phyloP scores from a whole-genome alignment of 2,888 invertebrate species.

The Tromatobia lineatoria region DNA sequence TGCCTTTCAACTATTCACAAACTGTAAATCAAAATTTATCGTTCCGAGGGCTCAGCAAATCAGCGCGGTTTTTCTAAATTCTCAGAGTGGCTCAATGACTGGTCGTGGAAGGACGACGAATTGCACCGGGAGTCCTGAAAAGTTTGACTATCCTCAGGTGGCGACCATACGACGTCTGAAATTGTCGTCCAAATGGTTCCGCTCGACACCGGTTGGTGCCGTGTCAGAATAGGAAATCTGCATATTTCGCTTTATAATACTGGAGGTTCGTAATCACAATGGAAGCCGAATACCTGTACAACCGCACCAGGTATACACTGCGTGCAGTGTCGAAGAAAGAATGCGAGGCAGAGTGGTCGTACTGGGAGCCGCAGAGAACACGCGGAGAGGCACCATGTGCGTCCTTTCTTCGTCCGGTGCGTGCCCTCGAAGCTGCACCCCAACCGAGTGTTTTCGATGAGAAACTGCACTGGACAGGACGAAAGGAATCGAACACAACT shows the following conservation, averaged over 20 bases:
- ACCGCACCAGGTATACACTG: slow-evolving; percentile 46
- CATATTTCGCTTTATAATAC: slow-evolving; percentile 71
- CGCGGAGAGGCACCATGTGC: slow-evolving; percentile 39
- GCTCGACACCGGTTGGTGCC: not conserved
- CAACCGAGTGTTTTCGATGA: slow-evolving; percentile 8
- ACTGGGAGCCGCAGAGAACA: slow-evolving; percentile 37
- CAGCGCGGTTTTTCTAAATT: not conserved
- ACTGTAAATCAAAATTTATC: not conserved
- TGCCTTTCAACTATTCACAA: not conserved
- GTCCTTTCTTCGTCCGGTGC: slow-evolving; percentile 53
- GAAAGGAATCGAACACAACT: not conserved
- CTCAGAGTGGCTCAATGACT: slow-evolving; percentile 11
- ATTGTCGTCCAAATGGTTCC: slow-evolving; percentile 1
- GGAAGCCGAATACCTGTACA: slow-evolving; percentile 72
- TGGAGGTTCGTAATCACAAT: slow-evolving; percentile 71
- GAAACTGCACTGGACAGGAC: slow-evolving; percentile 12
- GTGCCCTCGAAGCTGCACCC: slow-evolving; percentile 15
- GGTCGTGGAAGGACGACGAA: slow-evolving; percentile 3
- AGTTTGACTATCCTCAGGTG: slow-evolving; percentile 68
- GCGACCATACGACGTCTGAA: slow-evolving; percentile 52
- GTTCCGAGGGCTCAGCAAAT: not conserved
- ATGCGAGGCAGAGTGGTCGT: slow-evolving; percentile 39
- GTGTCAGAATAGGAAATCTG: slow-evolving; percentile 67
- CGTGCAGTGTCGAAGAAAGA: slow-evolving; percentile 61
- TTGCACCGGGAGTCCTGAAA: slow-evolving; percentile 3